Conservation (phyloP, 2,113 vertebrate genomes). For the Podocnemis expansa region DNA sequence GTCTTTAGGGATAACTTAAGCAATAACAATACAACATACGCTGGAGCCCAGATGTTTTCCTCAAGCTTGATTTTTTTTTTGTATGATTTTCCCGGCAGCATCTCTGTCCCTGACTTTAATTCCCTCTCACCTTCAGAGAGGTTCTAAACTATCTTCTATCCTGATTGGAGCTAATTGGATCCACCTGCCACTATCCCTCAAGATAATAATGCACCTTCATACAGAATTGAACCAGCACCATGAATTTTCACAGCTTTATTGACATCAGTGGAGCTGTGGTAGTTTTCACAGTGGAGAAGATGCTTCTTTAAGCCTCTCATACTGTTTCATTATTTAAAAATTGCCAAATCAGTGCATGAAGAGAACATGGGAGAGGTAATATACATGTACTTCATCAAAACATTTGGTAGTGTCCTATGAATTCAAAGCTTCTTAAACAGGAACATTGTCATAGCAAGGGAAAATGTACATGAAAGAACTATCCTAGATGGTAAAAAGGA, state of each 20-base stretch:
- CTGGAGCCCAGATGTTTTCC: background rate
- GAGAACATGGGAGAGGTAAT: background rate
- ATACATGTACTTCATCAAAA: background rate
- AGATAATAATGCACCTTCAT: slow-evolving; percentile 36
- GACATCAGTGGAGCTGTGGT: background rate
- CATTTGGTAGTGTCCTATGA: background rate
- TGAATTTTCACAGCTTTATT: slow-evolving; percentile 13
- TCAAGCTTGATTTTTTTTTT: background rate
- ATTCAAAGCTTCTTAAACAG: background rate
- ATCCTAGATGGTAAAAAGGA: background rate
- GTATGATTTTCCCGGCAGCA: background rate
- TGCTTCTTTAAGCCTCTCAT: background rate
- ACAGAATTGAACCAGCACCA: background rate
- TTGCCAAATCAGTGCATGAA: background rate
- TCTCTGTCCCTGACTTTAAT: background rate
- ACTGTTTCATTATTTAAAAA: slow-evolving; percentile 18
- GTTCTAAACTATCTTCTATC: background rate
- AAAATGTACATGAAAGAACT: background rate
- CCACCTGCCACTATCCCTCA: slow-evolving; percentile 22
- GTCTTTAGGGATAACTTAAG: background rate
- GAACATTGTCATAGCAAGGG: background rate
- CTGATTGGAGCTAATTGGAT: slow-evolving; percentile 56
- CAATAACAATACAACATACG: background rate
- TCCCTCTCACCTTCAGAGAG: slow-evolving; percentile 8
- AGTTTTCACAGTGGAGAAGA: slow-evolving; percentile 1